phyloP scores from a whole-genome alignment of 1,140 invertebrate genomes.

The Polypedilum pembai region DNA sequence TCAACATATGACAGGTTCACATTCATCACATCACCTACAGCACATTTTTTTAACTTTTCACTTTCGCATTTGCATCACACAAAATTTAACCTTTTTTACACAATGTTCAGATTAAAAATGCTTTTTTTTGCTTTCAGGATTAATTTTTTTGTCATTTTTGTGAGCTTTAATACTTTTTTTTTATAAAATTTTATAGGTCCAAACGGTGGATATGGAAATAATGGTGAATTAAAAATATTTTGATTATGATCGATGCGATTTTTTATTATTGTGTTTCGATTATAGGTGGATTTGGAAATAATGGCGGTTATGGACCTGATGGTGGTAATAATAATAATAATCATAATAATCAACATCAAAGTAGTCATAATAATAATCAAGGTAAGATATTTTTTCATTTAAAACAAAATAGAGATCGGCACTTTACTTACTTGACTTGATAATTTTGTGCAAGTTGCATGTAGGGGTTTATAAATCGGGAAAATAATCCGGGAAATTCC shows the following conservation, averaged over 20 bases:
- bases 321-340: too few species aligned
- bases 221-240: not conserved
- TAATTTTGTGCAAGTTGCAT: too few species aligned
- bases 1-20: conserved; percentile 21
- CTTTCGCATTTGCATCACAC: not conserved
- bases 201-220: not conserved
- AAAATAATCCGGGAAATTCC: too few species aligned
- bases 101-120: not conserved
- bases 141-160: too few species aligned
- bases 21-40: not conserved
- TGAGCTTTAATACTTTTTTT: not conserved
- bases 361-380: not conserved
- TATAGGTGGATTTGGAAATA: not conserved
- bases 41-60: not conserved
- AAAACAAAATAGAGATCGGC: too few species aligned
- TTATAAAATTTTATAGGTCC: not conserved
- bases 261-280: not conserved
- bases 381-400: too few species aligned
- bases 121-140: not conserved
- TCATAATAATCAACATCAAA: too few species aligned
- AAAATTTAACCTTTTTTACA: not conserved
- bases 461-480: too few species aligned
- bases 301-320: not conserved
- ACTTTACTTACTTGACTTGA: too few species aligned
- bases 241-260: not conserved